Evolutionary conservation across 2,113 vertebrate species (phyloP).

Genomic region (Rhodinocichla rosea): DNA sequence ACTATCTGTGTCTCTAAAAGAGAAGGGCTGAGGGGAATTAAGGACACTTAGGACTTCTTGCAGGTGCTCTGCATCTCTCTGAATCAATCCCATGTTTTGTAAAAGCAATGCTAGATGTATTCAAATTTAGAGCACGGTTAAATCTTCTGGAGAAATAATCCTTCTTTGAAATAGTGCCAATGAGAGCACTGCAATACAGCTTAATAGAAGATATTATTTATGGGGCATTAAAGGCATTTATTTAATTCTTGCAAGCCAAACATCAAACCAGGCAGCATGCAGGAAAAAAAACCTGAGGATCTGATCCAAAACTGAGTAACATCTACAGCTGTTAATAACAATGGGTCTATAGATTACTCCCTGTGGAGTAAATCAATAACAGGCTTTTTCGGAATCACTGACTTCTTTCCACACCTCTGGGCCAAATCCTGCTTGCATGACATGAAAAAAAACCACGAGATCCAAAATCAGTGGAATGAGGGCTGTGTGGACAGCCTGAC

Average conservation of each 20-base stretch:
- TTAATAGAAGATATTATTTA: conserved; percentile 38
- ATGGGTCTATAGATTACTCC: not conserved
- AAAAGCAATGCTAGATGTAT: conserved; percentile 23
- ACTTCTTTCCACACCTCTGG: not conserved
- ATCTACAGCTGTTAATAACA: not conserved
- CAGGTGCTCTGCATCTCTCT: not conserved
- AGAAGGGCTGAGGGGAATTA: not conserved
- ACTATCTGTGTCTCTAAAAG: not conserved
- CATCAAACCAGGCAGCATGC: conserved; percentile 47
- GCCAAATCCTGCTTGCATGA: conserved; percentile 17
- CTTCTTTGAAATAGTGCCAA: conserved; percentile 53
- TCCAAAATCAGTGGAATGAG: not conserved
- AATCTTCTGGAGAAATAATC: conserved; percentile 61
- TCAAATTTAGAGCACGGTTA: conserved; percentile 40
- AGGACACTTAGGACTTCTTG: not conserved
- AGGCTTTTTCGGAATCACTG: conserved; percentile 20
- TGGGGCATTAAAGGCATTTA: conserved; percentile 29
- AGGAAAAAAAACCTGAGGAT: not conserved
- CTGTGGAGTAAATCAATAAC: not conserved
- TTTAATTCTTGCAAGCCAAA: conserved; percentile 55
- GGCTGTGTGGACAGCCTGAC: not conserved
- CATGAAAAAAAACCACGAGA: not conserved
- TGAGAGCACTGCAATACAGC: conserved; percentile 23
- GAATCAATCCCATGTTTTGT: not conserved
- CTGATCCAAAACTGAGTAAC: not conserved